phyloP scores from a whole-genome alignment of 2,113 vertebrate species.

The Noturus placidus region DNA sequence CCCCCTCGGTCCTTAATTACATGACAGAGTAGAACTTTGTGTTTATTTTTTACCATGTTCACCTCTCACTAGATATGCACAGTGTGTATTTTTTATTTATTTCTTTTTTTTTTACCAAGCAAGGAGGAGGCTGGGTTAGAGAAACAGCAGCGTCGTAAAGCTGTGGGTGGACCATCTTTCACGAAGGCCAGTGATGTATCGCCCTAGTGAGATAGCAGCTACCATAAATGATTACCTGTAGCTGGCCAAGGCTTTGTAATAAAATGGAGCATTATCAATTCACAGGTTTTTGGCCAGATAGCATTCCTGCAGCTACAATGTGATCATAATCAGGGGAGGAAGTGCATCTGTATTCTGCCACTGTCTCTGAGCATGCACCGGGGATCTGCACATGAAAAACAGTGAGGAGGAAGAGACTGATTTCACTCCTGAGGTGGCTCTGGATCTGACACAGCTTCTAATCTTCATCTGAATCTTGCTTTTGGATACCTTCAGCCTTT shows the following conservation, averaged over 20 bases:
- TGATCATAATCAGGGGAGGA: conserved; percentile 50
- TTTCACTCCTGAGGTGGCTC: conserved; percentile 31
- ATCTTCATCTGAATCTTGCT: conserved; percentile 43
- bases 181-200: conserved; percentile 82
- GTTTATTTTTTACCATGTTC: conserved; percentile 17
- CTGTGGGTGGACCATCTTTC: conserved; percentile 79
- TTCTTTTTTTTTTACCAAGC: conserved; percentile 28
- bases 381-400: conserved; percentile 14
- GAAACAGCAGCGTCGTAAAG: conserved; percentile 72
- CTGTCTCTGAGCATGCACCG: conserved; percentile 30
- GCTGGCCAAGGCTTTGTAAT: conserved; percentile 85
- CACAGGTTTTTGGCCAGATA: conserved; percentile 85
- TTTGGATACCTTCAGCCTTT: conserved; percentile 11
- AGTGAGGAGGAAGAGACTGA: conserved; percentile 35
- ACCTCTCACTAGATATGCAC: conserved; percentile 50
- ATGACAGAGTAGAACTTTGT: conserved; percentile 50
- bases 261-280: conserved; percentile 86
- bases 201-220: conserved; percentile 69
- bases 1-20: conserved; percentile 52
- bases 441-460: conserved; percentile 14
- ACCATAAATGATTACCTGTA: conserved; percentile 81
- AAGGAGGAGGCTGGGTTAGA: conserved; percentile 70
- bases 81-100: conserved; percentile 2
- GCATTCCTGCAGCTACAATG: conserved; percentile 56
- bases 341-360: conserved; percentile 56